Percentiles rank a stretch among this genome's conserved stretches.
These are phyloP conservation scores for Peromyscus nudipes DNA, from an alignment of 2,797 vertebrate species.

Conservation along the genomic window DNA sequence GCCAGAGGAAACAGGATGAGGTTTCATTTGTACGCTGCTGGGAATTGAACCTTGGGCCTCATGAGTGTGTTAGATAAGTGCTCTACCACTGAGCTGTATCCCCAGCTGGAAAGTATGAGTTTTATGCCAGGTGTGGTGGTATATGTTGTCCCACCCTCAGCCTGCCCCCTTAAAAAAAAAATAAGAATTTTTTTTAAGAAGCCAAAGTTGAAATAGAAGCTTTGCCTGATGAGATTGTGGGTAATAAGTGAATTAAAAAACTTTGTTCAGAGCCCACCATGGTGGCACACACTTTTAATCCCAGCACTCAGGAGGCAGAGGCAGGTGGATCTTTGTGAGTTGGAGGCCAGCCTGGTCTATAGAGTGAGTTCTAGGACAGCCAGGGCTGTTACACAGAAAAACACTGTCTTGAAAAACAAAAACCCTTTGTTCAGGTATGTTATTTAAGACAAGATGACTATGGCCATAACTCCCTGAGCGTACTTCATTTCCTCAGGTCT, in stretches of 20 bases:
- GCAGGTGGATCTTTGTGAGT: neutral
- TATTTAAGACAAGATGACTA: slow-evolving; percentile 54
- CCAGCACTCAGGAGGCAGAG: neutral
- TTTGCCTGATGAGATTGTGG: slow-evolving; percentile 24
- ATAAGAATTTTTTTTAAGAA: neutral
- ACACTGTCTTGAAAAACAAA: neutral
- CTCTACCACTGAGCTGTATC: neutral
- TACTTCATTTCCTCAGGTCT: neutral
- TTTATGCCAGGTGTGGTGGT: neutral
- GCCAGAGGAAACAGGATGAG: neutral
- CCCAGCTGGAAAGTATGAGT: neutral
- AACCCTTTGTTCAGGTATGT: neutral
- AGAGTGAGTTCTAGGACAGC: neutral
- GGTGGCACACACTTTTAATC: neutral
- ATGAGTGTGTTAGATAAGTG: neutral
- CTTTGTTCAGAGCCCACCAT: neutral
- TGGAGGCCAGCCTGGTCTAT: neutral
- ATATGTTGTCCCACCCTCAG: neutral
- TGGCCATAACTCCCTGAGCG: neutral
- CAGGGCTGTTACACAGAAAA: neutral
- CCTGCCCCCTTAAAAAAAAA: no score
- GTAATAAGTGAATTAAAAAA: neutral
- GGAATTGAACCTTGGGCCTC: neutral
- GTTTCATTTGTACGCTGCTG: neutral
- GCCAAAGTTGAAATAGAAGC: neutral